phyloP scores from a whole-genome alignment of 2,113 vertebrate genomes.

The Dromiciops gliroides region DNA sequence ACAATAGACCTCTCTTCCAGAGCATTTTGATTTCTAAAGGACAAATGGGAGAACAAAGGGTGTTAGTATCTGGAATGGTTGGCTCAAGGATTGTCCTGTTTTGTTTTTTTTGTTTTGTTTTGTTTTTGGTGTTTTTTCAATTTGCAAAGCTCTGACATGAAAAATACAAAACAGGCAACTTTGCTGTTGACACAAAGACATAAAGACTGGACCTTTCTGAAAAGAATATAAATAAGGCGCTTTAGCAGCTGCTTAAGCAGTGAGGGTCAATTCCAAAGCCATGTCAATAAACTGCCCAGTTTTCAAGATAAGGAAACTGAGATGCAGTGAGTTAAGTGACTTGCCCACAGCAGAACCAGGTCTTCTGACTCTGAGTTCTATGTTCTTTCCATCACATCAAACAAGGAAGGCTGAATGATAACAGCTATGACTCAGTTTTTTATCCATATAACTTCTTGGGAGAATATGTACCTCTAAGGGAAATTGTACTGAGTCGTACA shows the following conservation, averaged over 20 bases:
- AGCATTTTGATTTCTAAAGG: slow-evolving; percentile 50
- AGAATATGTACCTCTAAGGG: neutral
- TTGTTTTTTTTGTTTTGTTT: neutral
- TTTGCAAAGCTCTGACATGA: neutral
- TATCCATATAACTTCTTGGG: neutral
- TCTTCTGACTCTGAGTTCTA: neutral
- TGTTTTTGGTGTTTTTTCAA: slow-evolving; percentile 12
- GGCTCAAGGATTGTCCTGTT: neutral
- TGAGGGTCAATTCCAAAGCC: neutral
- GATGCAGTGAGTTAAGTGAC: neutral
- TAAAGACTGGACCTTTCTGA: slow-evolving; percentile 29
- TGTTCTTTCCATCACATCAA: neutral
- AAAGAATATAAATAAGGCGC: slow-evolving; percentile 27
- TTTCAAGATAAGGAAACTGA: neutral
- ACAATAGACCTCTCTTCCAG: slow-evolving; percentile 21
- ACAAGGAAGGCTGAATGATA: neutral
- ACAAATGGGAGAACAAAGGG: slow-evolving; percentile 29
- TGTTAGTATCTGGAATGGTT: neutral
- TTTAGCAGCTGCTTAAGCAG: neutral
- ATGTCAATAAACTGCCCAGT: neutral
- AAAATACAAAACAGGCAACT: slow-evolving; percentile 48
- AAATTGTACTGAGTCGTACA: neutral
- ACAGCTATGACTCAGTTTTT: neutral
- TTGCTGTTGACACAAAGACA: slow-evolving; percentile 16
- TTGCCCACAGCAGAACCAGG: neutral